Base-by-base conservation (phyloP, 92 coral and sea anemone species). In the Meandrina meandrites region DNA sequence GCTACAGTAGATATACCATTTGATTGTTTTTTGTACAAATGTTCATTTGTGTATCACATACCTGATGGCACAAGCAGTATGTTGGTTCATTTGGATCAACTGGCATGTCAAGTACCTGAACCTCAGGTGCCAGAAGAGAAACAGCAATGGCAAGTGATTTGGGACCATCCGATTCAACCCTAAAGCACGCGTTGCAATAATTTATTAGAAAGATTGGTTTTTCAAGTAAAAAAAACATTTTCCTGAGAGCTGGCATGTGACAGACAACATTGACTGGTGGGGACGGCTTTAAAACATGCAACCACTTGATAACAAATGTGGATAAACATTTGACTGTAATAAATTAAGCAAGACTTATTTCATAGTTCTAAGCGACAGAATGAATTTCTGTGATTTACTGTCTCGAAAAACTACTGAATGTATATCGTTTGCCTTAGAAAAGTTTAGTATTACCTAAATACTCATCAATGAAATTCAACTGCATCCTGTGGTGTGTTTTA, bases 21-120 rank as follows among this genome's bases (percentile, higher is more conserved):
- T n/a, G n/a, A n/a, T n/a, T n/a, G n/a, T n/a, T n/a, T n/a, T n/a
- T n/a, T n/a, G n/a, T n/a, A n/a, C n/a, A 40, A 40, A 40, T 2
- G 45, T 40, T 40, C 6, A 40, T 40, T 40, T 40, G 45, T 40
- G 45, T 6, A 66, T 27, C 34, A 66, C 58, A 47, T 89, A 97
- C 99, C 96, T 97, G 99, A 74, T 97, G 99, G 66, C 99, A 97
- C 45, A 97, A 82, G 81, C 99, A 97, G 94, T 97, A 97, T 18
- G 99, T 97, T 56, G 99, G 99, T 79, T 97, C 99, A 88, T 97
- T 97, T 15, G 99, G 99, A 66, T 97, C 99, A 1, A 97, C 99
- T 15, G 99, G 99, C 99, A 97, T 97, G 81, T 97, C 99, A 42
- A 97, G 91, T 24, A 97, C 99, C 90, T 97, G 98, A 30, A 92